phyloP scores from a whole-genome alignment of 2,113 vertebrate species.

The Peromyscus californicus region DNA sequence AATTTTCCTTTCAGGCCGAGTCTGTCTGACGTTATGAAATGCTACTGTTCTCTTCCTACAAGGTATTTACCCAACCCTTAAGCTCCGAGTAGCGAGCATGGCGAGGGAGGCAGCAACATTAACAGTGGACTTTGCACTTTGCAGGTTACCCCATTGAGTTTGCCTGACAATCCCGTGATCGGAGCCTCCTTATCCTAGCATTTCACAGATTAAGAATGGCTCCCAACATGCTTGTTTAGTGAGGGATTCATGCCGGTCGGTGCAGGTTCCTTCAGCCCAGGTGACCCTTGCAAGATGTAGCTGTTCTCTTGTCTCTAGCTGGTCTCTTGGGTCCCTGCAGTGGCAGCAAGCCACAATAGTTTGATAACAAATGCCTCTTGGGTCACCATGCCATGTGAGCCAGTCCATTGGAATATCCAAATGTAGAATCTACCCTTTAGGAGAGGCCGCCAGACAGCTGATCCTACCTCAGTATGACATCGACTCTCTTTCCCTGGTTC shows the following conservation, averaged over 20 bases:
- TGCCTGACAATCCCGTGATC: not conserved
- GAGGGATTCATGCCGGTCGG: not conserved
- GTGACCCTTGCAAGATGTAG: not conserved
- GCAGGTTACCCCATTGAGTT: not conserved
- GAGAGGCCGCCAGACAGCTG: not conserved
- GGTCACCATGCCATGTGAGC: not conserved
- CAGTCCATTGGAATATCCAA: not conserved
- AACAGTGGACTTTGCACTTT: not conserved
- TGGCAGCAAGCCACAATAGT: not conserved
- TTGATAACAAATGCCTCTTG: not conserved
- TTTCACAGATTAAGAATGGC: not conserved
- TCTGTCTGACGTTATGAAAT: slow-evolving; percentile 77
- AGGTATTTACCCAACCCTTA: slow-evolving; percentile 73
- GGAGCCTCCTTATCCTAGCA: not conserved
- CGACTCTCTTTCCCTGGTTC: slow-evolving; percentile 1
- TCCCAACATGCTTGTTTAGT: not conserved
- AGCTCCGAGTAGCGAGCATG: not conserved
- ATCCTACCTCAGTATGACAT: not conserved
- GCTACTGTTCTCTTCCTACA: slow-evolving; percentile 30
- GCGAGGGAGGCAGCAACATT: not conserved
- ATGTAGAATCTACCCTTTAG: not conserved
- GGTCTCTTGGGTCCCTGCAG: not conserved
- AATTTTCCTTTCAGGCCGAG: slow-evolving; percentile 64
- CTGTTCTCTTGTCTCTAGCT: not conserved
- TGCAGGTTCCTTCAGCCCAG: not conserved